Percentiles rank a stretch among this genome's conserved stretches.
Conservation (phyloP, 1,140 invertebrate species). For the Temnothorax nylanderi region DNA sequence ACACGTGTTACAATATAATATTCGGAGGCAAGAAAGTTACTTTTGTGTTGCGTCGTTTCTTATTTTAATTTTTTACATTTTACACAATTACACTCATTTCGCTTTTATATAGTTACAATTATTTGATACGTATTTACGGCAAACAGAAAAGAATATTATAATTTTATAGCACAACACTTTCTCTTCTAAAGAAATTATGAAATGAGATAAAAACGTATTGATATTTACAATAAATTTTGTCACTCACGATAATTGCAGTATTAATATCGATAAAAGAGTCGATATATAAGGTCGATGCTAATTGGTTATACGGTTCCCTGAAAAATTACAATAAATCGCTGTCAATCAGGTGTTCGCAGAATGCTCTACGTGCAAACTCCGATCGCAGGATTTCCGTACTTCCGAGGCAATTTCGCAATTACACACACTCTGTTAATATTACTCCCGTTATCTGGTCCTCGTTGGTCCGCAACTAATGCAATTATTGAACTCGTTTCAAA, state of each 20-base stretch:
- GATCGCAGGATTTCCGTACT: slow-evolving; percentile 4
- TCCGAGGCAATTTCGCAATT: slow-evolving; percentile 46
- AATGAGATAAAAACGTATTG: background rate
- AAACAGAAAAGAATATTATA: background rate
- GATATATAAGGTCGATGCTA: background rate
- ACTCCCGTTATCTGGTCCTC: slow-evolving; percentile 34
- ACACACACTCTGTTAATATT: slow-evolving; percentile 38
- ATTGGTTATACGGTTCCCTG: slow-evolving; percentile 15
- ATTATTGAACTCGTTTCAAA: slow-evolving; percentile 47
- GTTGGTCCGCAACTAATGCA: slow-evolving; percentile 29
- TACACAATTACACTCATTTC: background rate
- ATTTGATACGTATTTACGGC: background rate
- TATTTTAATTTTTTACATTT: slow-evolving; percentile 20
- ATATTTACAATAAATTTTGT: background rate
- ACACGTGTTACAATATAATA: background rate
- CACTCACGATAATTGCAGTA: background rate
- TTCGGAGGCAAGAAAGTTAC: background rate
- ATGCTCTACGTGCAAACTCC: background rate
- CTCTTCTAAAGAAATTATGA: background rate
- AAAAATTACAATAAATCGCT: slow-evolving; percentile 18
- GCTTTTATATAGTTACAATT: background rate
- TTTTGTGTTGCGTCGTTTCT: background rate
- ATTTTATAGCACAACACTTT: background rate
- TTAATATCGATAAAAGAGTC: background rate
- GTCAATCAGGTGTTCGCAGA: slow-evolving; percentile 27